A percentile compares a stretch with the other conserved stretches of the same genome.
phyloP scores from a whole-genome alignment of 1,140 invertebrate genomes.

The Eumaeus atala region DNA sequence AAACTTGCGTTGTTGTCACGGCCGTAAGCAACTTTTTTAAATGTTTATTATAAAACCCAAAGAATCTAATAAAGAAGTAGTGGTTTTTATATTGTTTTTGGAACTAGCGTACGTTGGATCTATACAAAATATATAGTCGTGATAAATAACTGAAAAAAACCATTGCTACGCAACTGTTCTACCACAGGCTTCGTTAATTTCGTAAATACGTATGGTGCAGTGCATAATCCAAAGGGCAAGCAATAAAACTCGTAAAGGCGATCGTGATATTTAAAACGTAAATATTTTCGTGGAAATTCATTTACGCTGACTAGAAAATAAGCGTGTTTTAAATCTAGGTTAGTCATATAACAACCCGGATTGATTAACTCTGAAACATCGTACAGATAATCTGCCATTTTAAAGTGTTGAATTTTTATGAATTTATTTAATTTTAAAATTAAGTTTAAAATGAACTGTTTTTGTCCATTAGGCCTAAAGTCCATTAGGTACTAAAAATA shows the following conservation, averaged over 20 bases:
- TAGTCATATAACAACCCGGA: conserved; percentile 1
- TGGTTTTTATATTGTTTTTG: neutral
- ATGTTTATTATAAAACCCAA: too few relatives aligned
- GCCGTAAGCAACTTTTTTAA: too few relatives aligned
- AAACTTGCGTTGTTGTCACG: too few relatives aligned
- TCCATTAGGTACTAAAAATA: conserved; percentile 20
- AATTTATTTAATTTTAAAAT: conserved; percentile 24
- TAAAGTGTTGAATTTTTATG: conserved; percentile 21
- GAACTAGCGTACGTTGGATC: neutral
- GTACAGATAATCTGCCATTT: conserved; percentile 24
- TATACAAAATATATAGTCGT: neutral
- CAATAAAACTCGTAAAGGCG: conserved; percentile 1
- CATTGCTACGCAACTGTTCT: neutral
- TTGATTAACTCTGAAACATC: conserved; percentile 16
- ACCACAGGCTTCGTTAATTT: conserved; percentile 5
- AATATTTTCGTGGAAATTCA: conserved; percentile 8
- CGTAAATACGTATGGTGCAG: conserved; percentile 4
- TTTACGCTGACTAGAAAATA: conserved; percentile 14
- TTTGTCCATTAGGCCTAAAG: conserved; percentile 25
- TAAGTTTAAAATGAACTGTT: conserved; percentile 12
- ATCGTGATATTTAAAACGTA: neutral
- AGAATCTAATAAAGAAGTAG: conserved; percentile 8
- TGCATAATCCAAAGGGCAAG: conserved; percentile 4
- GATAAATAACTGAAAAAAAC: neutral
- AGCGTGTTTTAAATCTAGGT: conserved; percentile 15